Conservation (phyloP, 2,888 invertebrate genomes). For the Cylloceria caligata region DNA sequence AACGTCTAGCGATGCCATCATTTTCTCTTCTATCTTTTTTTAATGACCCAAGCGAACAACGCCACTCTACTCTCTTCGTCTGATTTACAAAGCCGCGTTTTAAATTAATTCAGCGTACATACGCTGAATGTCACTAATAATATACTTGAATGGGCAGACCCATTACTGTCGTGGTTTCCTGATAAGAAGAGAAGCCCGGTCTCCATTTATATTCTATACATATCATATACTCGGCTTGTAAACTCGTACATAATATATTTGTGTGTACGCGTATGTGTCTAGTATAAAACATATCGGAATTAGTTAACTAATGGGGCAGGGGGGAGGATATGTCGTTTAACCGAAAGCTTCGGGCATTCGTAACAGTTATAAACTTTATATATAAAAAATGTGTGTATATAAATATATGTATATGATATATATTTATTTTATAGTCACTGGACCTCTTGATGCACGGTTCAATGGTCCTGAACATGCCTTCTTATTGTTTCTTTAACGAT, state of each 20-base stretch:
- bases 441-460: slow-evolving; percentile 52
- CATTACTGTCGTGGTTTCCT: slow-evolving; percentile 33
- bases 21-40: not conserved
- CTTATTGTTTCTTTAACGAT: slow-evolving; percentile 74
- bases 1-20: not conserved
- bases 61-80: slow-evolving; percentile 39
- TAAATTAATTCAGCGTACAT: slow-evolving; percentile 49
- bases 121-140: slow-evolving; percentile 55
- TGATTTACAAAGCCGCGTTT: slow-evolving; percentile 52
- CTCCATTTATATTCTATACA: slow-evolving; percentile 71
- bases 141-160: slow-evolving; percentile 61
- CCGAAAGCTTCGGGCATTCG: slow-evolving; percentile 78
- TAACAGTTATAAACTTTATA: slow-evolving; percentile 83
- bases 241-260: slow-evolving; percentile 74
- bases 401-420: slow-evolving; percentile 74
- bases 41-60: slow-evolving; percentile 20
- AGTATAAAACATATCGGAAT: slow-evolving; percentile 79
- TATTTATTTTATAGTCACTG: slow-evolving; percentile 73
- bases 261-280: slow-evolving; percentile 72
- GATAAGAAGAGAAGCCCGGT: slow-evolving; percentile 21
- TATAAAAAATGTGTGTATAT: slow-evolving; percentile 77
- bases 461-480: slow-evolving; percentile 73
- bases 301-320: slow-evolving; percentile 78
- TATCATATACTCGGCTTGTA: slow-evolving; percentile 74
- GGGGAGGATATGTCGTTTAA: slow-evolving; percentile 63